Conservation (phyloP, 2,797 vertebrate species). For the Australoheros facetus region DNA sequence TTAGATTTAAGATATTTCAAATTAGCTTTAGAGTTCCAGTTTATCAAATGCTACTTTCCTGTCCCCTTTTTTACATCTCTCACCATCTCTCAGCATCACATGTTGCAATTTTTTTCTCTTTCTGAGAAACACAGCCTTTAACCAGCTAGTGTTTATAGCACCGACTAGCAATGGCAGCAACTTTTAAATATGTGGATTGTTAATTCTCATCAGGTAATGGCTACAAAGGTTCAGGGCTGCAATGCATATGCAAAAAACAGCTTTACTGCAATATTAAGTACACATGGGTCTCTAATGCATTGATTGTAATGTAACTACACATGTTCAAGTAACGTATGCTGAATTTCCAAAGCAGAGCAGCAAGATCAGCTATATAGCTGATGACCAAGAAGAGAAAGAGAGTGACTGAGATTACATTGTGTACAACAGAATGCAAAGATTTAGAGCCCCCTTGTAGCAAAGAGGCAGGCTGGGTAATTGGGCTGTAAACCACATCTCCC, state of each 20-base stretch:
- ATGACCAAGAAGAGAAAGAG: background rate
- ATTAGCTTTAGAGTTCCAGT: background rate
- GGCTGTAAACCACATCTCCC: constrained; percentile 59
- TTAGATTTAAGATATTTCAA: background rate
- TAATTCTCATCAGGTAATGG: background rate
- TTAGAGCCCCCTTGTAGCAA: constrained; percentile 51
- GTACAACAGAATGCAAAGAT: constrained; percentile 53
- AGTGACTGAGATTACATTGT: constrained; percentile 19
- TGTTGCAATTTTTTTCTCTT: background rate
- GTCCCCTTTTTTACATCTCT: background rate
- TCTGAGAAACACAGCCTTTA: background rate
- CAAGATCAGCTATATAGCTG: background rate
- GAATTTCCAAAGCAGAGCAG: background rate
- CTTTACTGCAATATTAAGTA: background rate
- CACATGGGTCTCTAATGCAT: background rate
- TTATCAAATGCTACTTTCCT: background rate
- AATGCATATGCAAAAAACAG: background rate
- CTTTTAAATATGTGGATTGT: too few species aligned
- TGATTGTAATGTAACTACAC: background rate
- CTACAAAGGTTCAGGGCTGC: background rate
- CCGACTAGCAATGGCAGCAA: background rate
- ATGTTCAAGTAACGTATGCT: background rate
- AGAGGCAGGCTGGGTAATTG: constrained; percentile 69
- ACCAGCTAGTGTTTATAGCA: background rate
- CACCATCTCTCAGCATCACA: background rate